These are phyloP conservation scores for Spongia lamella DNA, from an alignment of 37 sponge, comb jelly and placozoan genomes.

Conservation along the genomic window DNA sequence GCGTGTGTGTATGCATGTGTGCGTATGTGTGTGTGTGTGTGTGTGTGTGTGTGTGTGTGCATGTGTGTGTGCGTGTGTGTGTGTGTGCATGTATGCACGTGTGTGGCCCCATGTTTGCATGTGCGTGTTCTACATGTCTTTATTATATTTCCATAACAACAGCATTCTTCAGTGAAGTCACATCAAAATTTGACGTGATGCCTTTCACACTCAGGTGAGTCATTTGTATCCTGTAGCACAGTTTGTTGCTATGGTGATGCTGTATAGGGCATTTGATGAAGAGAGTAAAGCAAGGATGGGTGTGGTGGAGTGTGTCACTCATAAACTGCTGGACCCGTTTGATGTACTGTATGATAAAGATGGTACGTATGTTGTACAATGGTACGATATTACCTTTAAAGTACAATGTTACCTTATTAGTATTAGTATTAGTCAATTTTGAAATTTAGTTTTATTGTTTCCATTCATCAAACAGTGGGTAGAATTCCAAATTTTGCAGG, in stretches of 20 bases:
- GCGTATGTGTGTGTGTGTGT: too few species aligned
- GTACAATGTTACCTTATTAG: too few species aligned
- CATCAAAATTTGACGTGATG: constrained; percentile 78
- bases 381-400: neutral
- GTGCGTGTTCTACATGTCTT: too few species aligned
- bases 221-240: neutral
- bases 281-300: constrained; percentile 95
- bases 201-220: constrained; percentile 81
- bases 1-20: too few species aligned
- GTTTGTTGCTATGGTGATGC: neutral
- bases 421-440: too few species aligned
- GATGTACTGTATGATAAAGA: constrained; percentile 93
- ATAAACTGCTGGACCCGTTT: constrained; percentile 92
- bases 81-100: too few species aligned
- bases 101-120: too few species aligned
- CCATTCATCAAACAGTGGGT: too few species aligned
- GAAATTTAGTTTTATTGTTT: too few species aligned
- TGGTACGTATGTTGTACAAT: constrained; percentile 38
- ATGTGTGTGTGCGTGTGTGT: too few species aligned
- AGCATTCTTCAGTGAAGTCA: constrained; percentile 93
- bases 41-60: too few species aligned
- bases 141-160: neutral
- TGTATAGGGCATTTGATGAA: constrained; percentile 92
- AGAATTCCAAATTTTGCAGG: too few species aligned
- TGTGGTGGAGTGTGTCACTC: constrained; percentile 93